phyloP scores from a whole-genome alignment of 2,888 invertebrate genomes.

The Troides helena region DNA sequence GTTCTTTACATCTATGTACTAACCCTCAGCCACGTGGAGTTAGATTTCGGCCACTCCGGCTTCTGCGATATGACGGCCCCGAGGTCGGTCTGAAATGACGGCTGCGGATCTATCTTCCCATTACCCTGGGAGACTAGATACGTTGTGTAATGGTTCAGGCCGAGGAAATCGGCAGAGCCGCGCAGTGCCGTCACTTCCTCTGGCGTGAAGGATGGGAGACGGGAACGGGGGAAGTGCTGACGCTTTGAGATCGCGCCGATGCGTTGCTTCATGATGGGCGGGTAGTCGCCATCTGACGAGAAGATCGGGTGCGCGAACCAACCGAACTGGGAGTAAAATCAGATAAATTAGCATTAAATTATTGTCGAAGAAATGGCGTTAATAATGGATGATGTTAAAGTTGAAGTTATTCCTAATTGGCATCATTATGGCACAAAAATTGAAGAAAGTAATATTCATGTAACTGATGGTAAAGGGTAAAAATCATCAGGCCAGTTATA shows the following conservation, averaged over 20 bases:
- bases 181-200: constrained; percentile 81
- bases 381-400: too few species aligned
- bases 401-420: too few species aligned
- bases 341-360: too few species aligned
- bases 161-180: constrained; percentile 86
- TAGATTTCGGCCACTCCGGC: constrained; percentile 71
- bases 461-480: too few species aligned
- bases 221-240: constrained; percentile 81
- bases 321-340: constrained; percentile 66
- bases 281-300: constrained; percentile 82
- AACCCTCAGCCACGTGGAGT: constrained; percentile 76
- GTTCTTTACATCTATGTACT: constrained; percentile 30
- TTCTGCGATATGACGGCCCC: constrained; percentile 59
- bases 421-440: too few species aligned
- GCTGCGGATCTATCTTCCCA: constrained; percentile 43
- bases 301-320: constrained; percentile 86
- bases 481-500: too few species aligned
- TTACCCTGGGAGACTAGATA: constrained; percentile 60
- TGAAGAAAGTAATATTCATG: too few species aligned
- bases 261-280: constrained; percentile 81
- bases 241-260: constrained; percentile 78
- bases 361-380: too few species aligned
- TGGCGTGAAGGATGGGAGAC: constrained; percentile 81
- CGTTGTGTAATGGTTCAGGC: constrained; percentile 87
- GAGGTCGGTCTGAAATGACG: constrained; percentile 64